A percentile compares a stretch with the other conserved stretches of the same genome.
Evolutionary conservation across 2,113 vertebrate species (phyloP).

Genomic region (Anser brachyrhynchus): DNA sequence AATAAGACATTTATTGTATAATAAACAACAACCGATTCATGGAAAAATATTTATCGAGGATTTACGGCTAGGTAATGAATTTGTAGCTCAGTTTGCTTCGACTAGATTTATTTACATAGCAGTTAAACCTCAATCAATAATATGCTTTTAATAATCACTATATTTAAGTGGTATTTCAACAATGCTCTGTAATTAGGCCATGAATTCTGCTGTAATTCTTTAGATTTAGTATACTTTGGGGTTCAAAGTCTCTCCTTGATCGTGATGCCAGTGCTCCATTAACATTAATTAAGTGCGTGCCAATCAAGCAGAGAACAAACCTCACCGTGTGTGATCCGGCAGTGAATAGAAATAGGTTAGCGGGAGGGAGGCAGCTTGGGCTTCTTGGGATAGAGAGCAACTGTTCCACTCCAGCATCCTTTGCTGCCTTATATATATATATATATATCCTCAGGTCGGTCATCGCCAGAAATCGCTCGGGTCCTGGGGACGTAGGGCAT

Average conservation of each 20-base stretch:
- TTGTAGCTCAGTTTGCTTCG: constrained; percentile 45
- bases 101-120: constrained; percentile 67
- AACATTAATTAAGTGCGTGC: constrained; percentile 46
- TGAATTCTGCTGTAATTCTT: constrained; percentile 68
- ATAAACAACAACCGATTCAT: constrained; percentile 75
- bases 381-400: neutral
- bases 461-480: no score
- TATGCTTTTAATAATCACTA: constrained; percentile 72
- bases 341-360: neutral
- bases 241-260: constrained; percentile 67
- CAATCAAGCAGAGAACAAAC: constrained; percentile 60
- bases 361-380: neutral
- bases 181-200: constrained; percentile 70
- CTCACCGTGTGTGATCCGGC: neutral
- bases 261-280: constrained; percentile 36
- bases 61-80: constrained; percentile 65
- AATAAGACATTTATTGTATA: constrained; percentile 76
- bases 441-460: fast-evolving
- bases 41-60: constrained; percentile 74
- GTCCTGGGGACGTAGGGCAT: neutral
- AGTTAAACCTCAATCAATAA: constrained; percentile 72
- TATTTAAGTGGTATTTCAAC: constrained; percentile 72
- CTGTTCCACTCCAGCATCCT: neutral
- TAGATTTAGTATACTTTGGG: constrained; percentile 63
- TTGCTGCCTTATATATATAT: fast-evolving